Evolutionary conservation across 2,797 vertebrate species (phyloP), one percentile per base, ranked within the genome.

Genomic region (Eupleurogrammus muticus): DNA sequence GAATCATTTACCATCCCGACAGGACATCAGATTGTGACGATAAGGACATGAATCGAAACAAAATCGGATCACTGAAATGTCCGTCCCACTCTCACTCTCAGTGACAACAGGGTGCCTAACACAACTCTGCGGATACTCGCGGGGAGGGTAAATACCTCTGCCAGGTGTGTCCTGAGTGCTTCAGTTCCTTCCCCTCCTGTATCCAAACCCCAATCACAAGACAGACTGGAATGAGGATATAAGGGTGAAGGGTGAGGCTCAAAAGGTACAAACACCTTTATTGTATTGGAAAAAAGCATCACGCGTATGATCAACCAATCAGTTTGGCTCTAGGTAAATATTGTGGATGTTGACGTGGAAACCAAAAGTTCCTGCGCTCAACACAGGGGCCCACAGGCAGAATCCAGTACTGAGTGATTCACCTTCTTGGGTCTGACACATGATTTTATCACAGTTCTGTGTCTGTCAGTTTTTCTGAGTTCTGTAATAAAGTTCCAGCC

Each of bases 81-180:
- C 5, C 28, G 14, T 34, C 1, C 38, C 40, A 20, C 28, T 46
- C 1, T 42, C 40, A 20, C 28, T 46, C 23, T 50, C 13, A 17
- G n/a, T 19, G 51, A 70, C 9, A 47, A 40, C 1, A 51, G 17
- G 32, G 28, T 1, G 14, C 19, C 4, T 48, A 46, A 77, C 71
- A 74, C 62, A 53, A 20, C 60, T 66, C 53, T 34, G 51, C 57
- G 54, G 36, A 67, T 46, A 59, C 34, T 58, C 69, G 61, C 35
- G 75, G 73, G 63, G 48, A 68, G 67, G 32, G 55, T 24, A 51
- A 85, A 88, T 85, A 84, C 82, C 77, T 84, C 59, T 1, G 7
- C 42, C 82, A 84, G 88, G 87, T 84, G 83, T 89, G 88, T 87
- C 81, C 64, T 63, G 42, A 48, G 11, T 2, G 9, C 60, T 68